phyloP scores from a whole-genome alignment of 1,140 invertebrate genomes.

The Procambarus virginalis region DNA sequence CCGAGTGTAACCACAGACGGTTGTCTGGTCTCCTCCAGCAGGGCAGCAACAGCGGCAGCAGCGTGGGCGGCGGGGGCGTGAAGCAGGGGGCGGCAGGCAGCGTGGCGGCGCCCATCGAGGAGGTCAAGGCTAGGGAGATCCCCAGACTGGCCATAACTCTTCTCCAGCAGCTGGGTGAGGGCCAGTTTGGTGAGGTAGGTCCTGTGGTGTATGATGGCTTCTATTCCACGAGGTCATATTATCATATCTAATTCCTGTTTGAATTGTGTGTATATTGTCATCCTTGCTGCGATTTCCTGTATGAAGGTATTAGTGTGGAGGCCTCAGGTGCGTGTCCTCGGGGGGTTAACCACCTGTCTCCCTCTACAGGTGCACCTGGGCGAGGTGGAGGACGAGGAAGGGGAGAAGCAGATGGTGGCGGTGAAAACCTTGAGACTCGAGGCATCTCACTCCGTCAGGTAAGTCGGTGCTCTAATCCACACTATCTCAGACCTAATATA shows the following conservation, averaged over 20 bases:
- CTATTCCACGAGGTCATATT: too few relatives aligned
- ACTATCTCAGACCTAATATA: too few relatives aligned
- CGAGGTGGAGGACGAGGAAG: conserved; percentile 71
- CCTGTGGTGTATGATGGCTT: too few relatives aligned
- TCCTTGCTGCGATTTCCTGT: too few relatives aligned
- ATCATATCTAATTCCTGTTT: too few relatives aligned
- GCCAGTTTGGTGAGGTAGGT: conserved; percentile 85
- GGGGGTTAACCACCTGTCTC: background rate
- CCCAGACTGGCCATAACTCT: conserved; percentile 84
- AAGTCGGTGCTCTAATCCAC: background rate
- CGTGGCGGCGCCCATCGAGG: conserved; percentile 38
- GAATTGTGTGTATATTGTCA: too few relatives aligned
- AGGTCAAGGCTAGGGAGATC: conserved; percentile 79
- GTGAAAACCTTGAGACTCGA: conserved; percentile 83
- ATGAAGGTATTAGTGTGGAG: too few relatives aligned
- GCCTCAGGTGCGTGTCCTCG: too few relatives aligned
- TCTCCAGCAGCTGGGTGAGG: conserved; percentile 86
- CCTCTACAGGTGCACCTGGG: conserved; percentile 71
- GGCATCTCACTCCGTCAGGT: conserved; percentile 78
- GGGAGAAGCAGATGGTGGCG: conserved; percentile 81
- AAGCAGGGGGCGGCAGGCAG: conserved; percentile 22
- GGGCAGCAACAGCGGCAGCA: conserved; percentile 36
- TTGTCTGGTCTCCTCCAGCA: conserved; percentile 6
- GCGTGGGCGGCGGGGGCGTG: conserved; percentile 22
- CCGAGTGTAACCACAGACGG: too few relatives aligned